Evolutionary conservation across 1,140 invertebrate species (phyloP), one percentile per base, ranked within the genome.

Genomic region (Leptopilina clavipes): DNA sequence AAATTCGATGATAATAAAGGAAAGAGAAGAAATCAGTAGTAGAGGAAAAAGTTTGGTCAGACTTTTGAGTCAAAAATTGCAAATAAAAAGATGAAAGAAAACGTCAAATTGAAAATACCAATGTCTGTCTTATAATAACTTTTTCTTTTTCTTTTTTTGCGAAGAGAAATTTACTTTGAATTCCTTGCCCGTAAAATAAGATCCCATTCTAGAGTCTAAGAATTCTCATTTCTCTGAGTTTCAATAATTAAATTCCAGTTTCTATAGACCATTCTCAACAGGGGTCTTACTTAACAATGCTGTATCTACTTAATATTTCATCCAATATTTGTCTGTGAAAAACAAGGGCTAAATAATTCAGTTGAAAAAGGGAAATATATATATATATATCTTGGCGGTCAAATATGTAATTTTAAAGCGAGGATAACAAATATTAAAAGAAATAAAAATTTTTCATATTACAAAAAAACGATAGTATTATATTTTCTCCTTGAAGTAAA

Each of bases 231-330:
- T 65, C 22, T 31, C 56, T 31, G 56, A 65, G 56, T 65, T 65
- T 65, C 19, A 65, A 65, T 12, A 14, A 65, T 65, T 65, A 65
- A 65, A 65, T 65, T 65, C 56, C 56, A 65, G 56, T 65, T 65
- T 65, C 22, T 65, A 65, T 65, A 65, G 22, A 14, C 19, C 11
- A 65, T 31, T 52, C 22, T 14, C 25, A 65, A 65, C 25, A 31
- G 22, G 22, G 22, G 25, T 65, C 56, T 65, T 65, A 31, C 12
- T 31, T 31, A 65, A 65, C 22, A 65, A 31, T 37, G 22, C 48
- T 52, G 59, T 31, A 65, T 65, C 22, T 65, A 37, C 22, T 31
- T 65, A 37, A 31, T 25, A 65, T 31, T 65, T 65, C 7, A 65
- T 31, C 22, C 5, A 2, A 31, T 65, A 31, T 65, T 65, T 65